Evolutionary conservation across 1,140 invertebrate genomes (phyloP), one percentile per base, ranked within the genome.

Genomic region (Galleria mellonella): DNA sequence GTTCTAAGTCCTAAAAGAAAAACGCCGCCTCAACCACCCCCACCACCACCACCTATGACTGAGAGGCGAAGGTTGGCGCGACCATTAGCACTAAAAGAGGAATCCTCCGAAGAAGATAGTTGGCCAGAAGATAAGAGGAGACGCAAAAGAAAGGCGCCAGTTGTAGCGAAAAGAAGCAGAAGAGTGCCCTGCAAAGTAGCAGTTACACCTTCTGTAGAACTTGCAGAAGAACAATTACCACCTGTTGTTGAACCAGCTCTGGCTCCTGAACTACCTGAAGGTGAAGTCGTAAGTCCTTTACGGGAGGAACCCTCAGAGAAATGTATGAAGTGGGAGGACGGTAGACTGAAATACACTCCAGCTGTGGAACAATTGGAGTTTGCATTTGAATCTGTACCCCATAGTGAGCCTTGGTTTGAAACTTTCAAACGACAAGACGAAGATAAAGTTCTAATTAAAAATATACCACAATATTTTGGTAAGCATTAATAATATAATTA

Each of bases 361-460:
- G 87, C 89, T 35, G 86, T 92, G 13, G 89, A 90, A 49, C 88
- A 91, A 58, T 87, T 93, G 68, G 88, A 90, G 41, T 95, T 94
- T 68, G 91, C 93, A 0, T 95, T 95, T 63, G 93, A 95, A 76
- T 88, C 83, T 10, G 78, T 93, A 46, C 94, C 93, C 3, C 83
- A 72, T 37, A 89, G 89, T 31, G 93, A 94, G 61, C 88, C 92
- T 0, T 95, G 94, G 93, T 94, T 92, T 78, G 88, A 91, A 56
- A 92, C 93, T 0, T 94, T 94, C 66, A 88, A 89, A 47, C 86
- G 93, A 0, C 93, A 94, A 62, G 92, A 94, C 66, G 86, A 89
- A 10, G 90, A 91, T 6, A 89, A 90, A 44, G 89, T 93, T 55
- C 87, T 81, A 12, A 59, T 68, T 9, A 83, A 68, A 54, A 86